Evolutionary conservation across 37 sponge, comb jelly and placozoan species (phyloP).

Genomic region (Chondrosia reniformis): DNA sequence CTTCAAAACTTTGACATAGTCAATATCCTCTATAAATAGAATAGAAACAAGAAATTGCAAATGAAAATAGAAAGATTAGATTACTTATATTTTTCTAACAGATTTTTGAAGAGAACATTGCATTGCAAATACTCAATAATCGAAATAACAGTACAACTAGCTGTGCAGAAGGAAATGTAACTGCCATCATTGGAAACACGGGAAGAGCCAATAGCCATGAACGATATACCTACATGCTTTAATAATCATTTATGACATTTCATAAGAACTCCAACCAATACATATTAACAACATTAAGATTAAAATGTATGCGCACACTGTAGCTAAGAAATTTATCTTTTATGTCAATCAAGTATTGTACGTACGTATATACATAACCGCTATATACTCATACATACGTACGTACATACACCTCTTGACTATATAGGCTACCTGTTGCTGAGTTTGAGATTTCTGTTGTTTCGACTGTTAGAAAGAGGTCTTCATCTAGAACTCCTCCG

Average conservation of each 20-base stretch:
- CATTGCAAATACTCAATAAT: too few relatives aligned
- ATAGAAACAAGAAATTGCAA: neutral
- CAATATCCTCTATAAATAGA: neutral
- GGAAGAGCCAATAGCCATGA: too few relatives aligned
- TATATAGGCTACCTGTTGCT: neutral
- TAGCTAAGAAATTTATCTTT: neutral
- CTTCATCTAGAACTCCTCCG: constrained; percentile 1
- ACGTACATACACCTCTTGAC: neutral
- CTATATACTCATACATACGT: neutral
- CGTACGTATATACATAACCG: neutral
- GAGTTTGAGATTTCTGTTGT: neutral
- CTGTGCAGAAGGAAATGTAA: too few relatives aligned
- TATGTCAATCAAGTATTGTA: neutral
- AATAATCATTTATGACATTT: too few relatives aligned
- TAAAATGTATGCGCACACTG: neutral
- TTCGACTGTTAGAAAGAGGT: neutral
- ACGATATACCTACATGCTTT: too few relatives aligned
- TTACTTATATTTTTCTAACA: too few relatives aligned
- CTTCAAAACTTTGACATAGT: neutral
- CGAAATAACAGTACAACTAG: too few relatives aligned
- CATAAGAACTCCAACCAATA: too few relatives aligned
- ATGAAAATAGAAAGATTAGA: too few relatives aligned
- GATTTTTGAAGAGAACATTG: too few relatives aligned
- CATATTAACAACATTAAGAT: too few relatives aligned
- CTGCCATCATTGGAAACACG: too few relatives aligned